phyloP scores from a whole-genome alignment of 2,113 vertebrate genomes.

The Cavia aperea region DNA sequence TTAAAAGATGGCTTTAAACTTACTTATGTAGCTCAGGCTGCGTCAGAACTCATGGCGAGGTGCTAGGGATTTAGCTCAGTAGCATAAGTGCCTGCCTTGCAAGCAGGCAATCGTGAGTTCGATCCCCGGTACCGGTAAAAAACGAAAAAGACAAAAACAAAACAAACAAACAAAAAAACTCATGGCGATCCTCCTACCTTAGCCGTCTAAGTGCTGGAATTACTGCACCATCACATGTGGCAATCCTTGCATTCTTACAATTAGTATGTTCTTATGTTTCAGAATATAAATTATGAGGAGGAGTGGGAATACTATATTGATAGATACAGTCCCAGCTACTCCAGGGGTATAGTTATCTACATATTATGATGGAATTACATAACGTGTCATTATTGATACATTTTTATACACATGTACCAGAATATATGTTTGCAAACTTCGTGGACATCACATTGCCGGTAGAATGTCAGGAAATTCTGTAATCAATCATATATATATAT shows the following conservation, averaged over 20 bases:
- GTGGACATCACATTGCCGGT: neutral
- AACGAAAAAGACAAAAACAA: too few species aligned
- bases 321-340: neutral
- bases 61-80: too few species aligned
- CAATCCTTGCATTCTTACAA: neutral
- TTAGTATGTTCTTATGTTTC: conserved; percentile 32
- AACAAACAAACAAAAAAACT: neutral
- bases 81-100: too few species aligned
- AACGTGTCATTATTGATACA: neutral
- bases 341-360: neutral
- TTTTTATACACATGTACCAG: neutral
- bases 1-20: neutral
- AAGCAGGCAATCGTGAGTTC: too few species aligned
- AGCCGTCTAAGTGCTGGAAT: neutral
- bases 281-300: conserved; percentile 27
- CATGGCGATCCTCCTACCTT: neutral
- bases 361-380: conserved; percentile 10
- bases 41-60: too few species aligned
- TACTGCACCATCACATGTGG: neutral
- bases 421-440: neutral
- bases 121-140: too few species aligned
- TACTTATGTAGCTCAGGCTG: neutral
- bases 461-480: conserved; percentile 3
- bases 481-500: neutral
- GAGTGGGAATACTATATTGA: conserved; percentile 20